Percentiles rank a stretch among this genome's conserved stretches.
These are phyloP conservation scores for Ranitomeya variabilis DNA, from an alignment of 2,113 vertebrate genomes.

Conservation along the genomic window DNA sequence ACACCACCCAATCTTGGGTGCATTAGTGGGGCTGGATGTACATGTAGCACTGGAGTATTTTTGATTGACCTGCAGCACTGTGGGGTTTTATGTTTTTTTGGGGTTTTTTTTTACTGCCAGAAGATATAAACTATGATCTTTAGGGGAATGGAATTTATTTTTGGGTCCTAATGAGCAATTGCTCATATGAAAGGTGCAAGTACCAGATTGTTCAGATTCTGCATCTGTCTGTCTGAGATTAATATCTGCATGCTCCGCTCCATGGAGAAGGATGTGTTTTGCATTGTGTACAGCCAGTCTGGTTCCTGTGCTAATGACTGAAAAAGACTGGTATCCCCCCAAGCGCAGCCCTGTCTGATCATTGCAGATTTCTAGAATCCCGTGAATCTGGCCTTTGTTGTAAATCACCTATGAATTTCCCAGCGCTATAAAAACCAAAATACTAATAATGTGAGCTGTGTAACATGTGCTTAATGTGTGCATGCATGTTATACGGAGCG, in stretches of 20 bases:
- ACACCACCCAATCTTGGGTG: background rate
- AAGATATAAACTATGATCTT: background rate
- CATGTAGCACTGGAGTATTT: background rate
- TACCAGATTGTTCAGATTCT: background rate
- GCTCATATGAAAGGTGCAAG: background rate
- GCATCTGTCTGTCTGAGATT: background rate
- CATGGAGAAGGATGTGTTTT: background rate
- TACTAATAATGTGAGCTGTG: background rate
- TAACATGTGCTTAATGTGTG: no score
- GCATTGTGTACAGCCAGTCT: background rate
- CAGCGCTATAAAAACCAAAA: background rate
- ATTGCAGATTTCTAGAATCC: background rate
- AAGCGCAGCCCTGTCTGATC: background rate
- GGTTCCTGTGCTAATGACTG: background rate
- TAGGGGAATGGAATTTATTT: background rate
- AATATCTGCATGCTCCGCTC: no score
- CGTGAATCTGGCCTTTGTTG: background rate
- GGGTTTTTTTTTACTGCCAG: background rate
- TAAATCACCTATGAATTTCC: background rate
- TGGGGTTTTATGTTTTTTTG: background rate
- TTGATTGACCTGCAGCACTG: background rate
- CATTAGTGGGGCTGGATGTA: background rate
- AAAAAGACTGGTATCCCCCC: background rate
- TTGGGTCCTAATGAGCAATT: background rate
- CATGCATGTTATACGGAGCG: no score